Evolutionary conservation across 2,113 vertebrate genomes (phyloP).

Genomic region (Edolisoma coerulescens): DNA sequence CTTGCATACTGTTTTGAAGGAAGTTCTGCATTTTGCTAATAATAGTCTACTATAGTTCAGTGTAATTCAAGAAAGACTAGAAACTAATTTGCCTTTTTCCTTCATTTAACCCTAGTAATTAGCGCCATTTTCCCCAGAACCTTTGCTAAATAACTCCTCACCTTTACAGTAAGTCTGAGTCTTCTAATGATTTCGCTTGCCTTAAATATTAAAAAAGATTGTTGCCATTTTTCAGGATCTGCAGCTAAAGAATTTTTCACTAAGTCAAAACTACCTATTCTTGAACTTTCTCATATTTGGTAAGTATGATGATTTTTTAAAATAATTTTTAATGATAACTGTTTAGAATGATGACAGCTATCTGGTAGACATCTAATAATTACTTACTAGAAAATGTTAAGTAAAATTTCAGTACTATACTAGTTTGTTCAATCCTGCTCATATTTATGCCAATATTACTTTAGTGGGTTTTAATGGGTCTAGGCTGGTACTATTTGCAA

Average conservation of each 20-base stretch:
- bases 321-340: neutral
- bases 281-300: conserved; percentile 99
- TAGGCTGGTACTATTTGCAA: neutral
- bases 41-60: neutral
- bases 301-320: conserved; percentile 72
- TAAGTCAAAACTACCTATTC: conserved; percentile 98
- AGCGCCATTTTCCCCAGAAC: neutral
- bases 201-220: conserved; percentile 52
- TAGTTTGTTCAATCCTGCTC: neutral
- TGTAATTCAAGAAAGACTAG: neutral
- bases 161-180: neutral
- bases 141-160: neutral
- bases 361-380: neutral
- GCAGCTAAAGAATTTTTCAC: conserved; percentile 99
- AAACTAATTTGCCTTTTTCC: neutral
- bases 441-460: neutral
- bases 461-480: neutral
- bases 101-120: neutral
- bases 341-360: neutral
- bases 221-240: conserved; percentile 86
- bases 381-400: neutral
- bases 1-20: neutral
- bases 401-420: neutral
- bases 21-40: neutral
- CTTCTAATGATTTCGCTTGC: neutral